Evolutionary conservation across 2,113 vertebrate genomes (phyloP).

Genomic region (Lophura nycthemera): DNA sequence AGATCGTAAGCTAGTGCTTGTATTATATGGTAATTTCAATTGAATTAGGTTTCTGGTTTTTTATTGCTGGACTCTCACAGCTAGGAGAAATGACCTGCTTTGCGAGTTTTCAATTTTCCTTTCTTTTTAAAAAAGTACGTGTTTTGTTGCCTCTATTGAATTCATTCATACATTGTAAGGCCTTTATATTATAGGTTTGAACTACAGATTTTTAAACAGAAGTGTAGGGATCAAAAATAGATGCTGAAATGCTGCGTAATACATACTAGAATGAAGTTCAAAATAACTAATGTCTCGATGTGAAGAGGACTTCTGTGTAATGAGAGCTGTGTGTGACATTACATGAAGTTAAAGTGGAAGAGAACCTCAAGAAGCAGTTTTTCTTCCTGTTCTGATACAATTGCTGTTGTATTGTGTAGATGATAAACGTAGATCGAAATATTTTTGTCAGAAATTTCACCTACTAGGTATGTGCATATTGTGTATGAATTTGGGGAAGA

Average conservation of each 20-base stretch:
- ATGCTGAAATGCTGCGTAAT: neutral
- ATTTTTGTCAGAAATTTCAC: fast-evolving
- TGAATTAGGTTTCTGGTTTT: neutral
- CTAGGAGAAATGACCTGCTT: neutral
- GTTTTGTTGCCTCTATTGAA: neutral
- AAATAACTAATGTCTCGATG: neutral
- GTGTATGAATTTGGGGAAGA: neutral
- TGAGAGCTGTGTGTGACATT: neutral
- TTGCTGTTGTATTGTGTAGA: neutral
- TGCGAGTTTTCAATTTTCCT: neutral
- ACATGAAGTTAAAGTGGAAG: neutral
- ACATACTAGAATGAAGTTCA: no score
- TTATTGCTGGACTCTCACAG: neutral
- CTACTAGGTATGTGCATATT: neutral
- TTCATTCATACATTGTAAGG: neutral
- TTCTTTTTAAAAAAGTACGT: neutral
- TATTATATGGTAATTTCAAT: neutral
- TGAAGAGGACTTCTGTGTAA: neutral
- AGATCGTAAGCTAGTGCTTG: neutral
- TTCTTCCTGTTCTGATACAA: neutral
- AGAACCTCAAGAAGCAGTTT: neutral
- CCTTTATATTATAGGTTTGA: neutral
- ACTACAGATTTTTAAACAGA: neutral
- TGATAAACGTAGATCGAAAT: neutral
- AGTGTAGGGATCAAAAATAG: neutral